A percentile compares a stretch with the other conserved stretches of the same genome.
Evolutionary conservation across 2,888 invertebrate species (phyloP).

Genomic region (Brenthis daphne): DNA sequence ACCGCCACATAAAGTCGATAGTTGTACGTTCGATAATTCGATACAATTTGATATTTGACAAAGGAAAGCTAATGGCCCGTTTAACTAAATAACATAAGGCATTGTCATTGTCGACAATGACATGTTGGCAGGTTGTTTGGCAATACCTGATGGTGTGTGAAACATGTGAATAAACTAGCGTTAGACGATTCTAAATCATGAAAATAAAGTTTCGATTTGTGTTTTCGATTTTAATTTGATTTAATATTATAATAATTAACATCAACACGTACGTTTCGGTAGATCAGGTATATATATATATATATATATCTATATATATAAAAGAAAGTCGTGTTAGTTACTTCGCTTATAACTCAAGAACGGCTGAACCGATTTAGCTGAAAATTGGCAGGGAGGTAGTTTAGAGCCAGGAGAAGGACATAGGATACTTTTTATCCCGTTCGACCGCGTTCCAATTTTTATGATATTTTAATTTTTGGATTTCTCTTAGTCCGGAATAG

Average conservation of each 20-base stretch:
- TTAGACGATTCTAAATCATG: neutral
- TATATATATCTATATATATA: too few species aligned
- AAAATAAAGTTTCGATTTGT: neutral
- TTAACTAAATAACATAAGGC: constrained; percentile 63
- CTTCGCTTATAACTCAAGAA: too few species aligned
- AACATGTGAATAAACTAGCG: constrained; percentile 17
- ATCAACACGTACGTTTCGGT: too few species aligned
- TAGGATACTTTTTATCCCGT: too few species aligned
- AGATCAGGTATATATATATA: too few species aligned
- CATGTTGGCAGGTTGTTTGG: constrained; percentile 56
- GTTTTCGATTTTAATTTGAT: neutral
- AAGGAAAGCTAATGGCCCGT: constrained; percentile 72
- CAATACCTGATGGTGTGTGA: constrained; percentile 28
- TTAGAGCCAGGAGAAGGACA: too few species aligned
- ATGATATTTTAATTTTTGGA: too few species aligned
- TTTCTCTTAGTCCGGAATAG: too few species aligned
- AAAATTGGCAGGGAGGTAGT: too few species aligned
- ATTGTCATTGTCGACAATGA: constrained; percentile 55
- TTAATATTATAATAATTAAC: neutral
- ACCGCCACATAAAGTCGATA: constrained; percentile 38
- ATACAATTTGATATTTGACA: constrained; percentile 45
- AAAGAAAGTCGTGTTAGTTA: too few species aligned
- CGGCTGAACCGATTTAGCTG: too few species aligned
- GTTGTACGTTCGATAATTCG: constrained; percentile 25
- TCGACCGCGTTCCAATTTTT: too few species aligned